Base-by-base conservation (phyloP, 2,113 vertebrate species). In the Chaenocephalus aceratus region DNA sequence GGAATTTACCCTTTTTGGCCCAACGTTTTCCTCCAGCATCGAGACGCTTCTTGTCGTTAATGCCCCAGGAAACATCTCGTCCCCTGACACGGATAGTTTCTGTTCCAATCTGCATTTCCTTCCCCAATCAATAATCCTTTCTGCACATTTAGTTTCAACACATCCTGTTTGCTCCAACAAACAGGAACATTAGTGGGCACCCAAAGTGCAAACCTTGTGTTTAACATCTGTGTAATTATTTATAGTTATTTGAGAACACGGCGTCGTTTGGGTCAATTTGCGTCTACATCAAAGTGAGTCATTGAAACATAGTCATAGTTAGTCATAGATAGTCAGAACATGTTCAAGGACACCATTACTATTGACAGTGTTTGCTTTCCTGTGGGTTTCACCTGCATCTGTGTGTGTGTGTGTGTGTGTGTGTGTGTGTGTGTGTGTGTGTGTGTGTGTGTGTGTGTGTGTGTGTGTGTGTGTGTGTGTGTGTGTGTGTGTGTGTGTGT, bases 191-290 rank as follows among this genome's bases (percentile, higher is more conserved):
- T 41, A 41, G 36, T 36, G 36, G 36, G 0, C 6, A 7, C 6
- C 36, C 1, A 41, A 1, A 41, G 36, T 41, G 7, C 21, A 41
- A 44, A 36, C 4, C 5, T 30, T 1, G 6, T 23, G 15, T 72
- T 74, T 70, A 21, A 82, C 48, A 36, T 51, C 41, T 49, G 5
- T 46, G 64, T 30, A 46, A n/a, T 70, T 51, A 36, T 68, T 80
- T 36, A 69, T 61, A 12, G 15, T 44, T 21, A 41, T 41, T 58
- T 36, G 15, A 48, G 10, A 53, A 21, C 14, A 48, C 2, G 26
- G 26, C 3, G 26, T 30, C 26, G 3, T 30, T 30, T 30, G 26
- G 26, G 3, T 30, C 26, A 30, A 30, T n/a, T 5, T 10, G 16
- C 26, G 3, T 21, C 21, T 51, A 65, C 30, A 10, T n/a, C 14